Base-by-base conservation (phyloP, 92 coral and sea anemone genomes). In the Micromussa lordhowensis region DNA sequence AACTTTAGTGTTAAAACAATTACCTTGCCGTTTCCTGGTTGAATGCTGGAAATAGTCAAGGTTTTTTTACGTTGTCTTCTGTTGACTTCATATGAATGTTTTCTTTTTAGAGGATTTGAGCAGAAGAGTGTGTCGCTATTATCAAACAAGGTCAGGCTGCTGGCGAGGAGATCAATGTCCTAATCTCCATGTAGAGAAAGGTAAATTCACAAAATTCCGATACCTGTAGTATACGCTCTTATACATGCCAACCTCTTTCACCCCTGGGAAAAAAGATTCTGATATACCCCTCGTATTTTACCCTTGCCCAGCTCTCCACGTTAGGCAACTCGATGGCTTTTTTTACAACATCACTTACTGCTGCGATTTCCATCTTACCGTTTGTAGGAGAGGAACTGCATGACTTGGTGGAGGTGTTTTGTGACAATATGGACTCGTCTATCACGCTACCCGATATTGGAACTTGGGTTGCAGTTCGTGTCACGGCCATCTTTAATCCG, bases 401-500 rank as follows among this genome's bases (percentile, higher is more conserved):
- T 48, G 90, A 94, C 51, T 68, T 71, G 58, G 93, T 90, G 81
- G 95, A 95, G 87, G 98, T 93, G 68, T 92, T 91, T 80, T 95
- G 98, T 90, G 94, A 95, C 86, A 95, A 95, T 72, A 90, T 89
- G 35, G 96, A 90, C 66, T 95, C 92, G 12, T 80, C 91, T 30
- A 94, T 94, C 51, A 87, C 91, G 68, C 83, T 96, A 11, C 99
- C 99, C 36, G 94, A 91, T 38, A 82, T 90, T 18, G 98, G 97
- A 15, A 93, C 99, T n/a, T 97, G 98, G 98, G 98, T 97, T 1
- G 96, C 96, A 31, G 95, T 96, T 28, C 93, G 95, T 49, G 93
- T 97, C n/a, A 97, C 99, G 34, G 99, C 99, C 15, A 89, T 96
- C n/a, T 92, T 96, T 58, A 91, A 96, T 76, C 99, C 99, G 11